Evolutionary conservation across 2,888 invertebrate genomes (phyloP), one percentile per base, ranked within the genome.

Genomic region (Scotopteryx bipunctaria): DNA sequence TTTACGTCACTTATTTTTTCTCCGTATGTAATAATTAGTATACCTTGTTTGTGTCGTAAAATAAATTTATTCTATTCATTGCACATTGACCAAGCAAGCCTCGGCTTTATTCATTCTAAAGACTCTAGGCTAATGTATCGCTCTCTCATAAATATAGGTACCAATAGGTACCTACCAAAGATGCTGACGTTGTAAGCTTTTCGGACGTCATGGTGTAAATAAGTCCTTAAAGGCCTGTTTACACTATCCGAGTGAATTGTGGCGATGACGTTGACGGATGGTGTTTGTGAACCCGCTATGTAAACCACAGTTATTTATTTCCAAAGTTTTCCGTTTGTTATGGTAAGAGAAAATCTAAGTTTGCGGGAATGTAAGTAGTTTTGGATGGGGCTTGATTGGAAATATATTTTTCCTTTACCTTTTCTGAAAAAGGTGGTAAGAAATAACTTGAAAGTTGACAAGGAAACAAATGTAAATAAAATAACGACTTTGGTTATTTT

Each of bases 181-280:
- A 19, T n/a, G 46, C 23, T 32, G 23, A 25, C 16, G 37, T 14
- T 33, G 43, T 37, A 33, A 38, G 32, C 38, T 44, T 40, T 44
- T 40, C 33, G 11, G 44, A 35, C 17, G 27, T 45, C 35, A 49
- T 49, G 16, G 51, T 44, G 67, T 66, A 71, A 73, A 73, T 72
- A 71, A 67, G 65, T 64, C 57, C 61, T 67, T 66, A 72, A 66
- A 66, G 42, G 62, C 54, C 37, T 78, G 78, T 78, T 77, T 77
- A 74, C 75, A 72, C 70, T 67, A 63, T 61, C 63, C 59, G 63
- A 78, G 73, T 78, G 76, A 80, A 79, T 74, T 68, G 71, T 61
- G 63, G 57, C 54, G 46, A 16, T 54, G 80, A 79, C 81, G 61
- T 77, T 80, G 81, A 81, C 71, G 64, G 79, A 81, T 81, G 68